Percentiles rank a stretch among this genome's conserved stretches.
Evolutionary conservation across 35 echinoderm and acorn worm genomes (phyloP).

Genomic region (Lytechinus variegatus): DNA sequence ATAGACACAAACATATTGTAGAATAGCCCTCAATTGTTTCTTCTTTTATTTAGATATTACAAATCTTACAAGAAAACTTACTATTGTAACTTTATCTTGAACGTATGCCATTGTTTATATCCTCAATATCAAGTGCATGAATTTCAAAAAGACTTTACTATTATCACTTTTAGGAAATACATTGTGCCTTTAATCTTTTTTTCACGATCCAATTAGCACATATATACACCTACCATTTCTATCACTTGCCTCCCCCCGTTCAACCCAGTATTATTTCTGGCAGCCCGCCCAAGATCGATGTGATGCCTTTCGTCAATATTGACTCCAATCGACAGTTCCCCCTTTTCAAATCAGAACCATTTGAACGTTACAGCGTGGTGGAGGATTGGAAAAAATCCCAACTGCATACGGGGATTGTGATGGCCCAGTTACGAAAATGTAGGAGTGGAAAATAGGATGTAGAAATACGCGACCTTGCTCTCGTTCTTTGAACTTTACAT

Average conservation of each 20-base stretch:
- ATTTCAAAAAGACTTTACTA: no score
- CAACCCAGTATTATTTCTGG: not conserved
- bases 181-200: not conserved
- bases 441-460: not conserved
- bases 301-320: conserved; percentile 12
- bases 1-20: no score
- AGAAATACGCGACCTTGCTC: not conserved
- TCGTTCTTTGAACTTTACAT: not conserved
- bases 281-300: not conserved
- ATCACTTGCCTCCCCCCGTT: not conserved
- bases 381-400: not conserved
- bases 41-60: no score
- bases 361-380: not conserved
- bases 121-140: no score
- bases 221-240: not conserved
- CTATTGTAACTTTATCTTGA: no score
- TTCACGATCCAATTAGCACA: not conserved
- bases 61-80: no score
- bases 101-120: no score
- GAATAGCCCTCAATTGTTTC: no score
- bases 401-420: not conserved
- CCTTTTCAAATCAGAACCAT: not conserved
- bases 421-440: not conserved
- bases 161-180: no score
- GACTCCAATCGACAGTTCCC: not conserved